Evolutionary conservation across 1,140 invertebrate species (phyloP).

Genomic region (Drosophila orena): DNA sequence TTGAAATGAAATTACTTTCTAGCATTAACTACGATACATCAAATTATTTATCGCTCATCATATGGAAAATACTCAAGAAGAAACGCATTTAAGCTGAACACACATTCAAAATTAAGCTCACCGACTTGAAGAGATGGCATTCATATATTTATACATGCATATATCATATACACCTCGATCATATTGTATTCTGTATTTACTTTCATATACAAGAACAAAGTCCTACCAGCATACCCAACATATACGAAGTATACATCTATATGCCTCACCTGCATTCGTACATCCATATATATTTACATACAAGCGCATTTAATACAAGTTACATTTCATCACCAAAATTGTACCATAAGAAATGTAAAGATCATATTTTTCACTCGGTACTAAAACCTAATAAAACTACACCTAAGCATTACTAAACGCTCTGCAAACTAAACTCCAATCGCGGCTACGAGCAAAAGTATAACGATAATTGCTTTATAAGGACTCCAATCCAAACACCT

Average conservation of each 20-base stretch:
- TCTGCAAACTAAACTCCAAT: slow-evolving; percentile 57
- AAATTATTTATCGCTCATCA: slow-evolving; percentile 57
- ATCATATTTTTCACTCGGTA: slow-evolving; percentile 68
- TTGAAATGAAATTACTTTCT: slow-evolving; percentile 76
- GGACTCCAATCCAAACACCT: slow-evolving; percentile 32
- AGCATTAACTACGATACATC: slow-evolving; percentile 61
- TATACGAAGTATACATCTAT: slow-evolving; percentile 53
- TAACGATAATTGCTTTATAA: slow-evolving; percentile 62
- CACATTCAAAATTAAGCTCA: slow-evolving; percentile 78
- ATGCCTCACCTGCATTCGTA: slow-evolving; percentile 37
- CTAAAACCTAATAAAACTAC: slow-evolving; percentile 36
- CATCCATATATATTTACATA: slow-evolving; percentile 54
- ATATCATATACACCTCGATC: slow-evolving; percentile 54
- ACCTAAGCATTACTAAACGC: slow-evolving; percentile 29
- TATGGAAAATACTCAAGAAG: slow-evolving; percentile 41
- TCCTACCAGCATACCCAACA: slow-evolving; percentile 40
- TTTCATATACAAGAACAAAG: slow-evolving; percentile 57
- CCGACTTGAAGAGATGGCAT: slow-evolving; percentile 66
- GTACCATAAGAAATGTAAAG: slow-evolving; percentile 56
- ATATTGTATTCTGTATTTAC: slow-evolving; percentile 51
- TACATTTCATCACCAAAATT: slow-evolving; percentile 40
- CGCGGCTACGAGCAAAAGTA: slow-evolving; percentile 15
- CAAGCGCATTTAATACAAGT: slow-evolving; percentile 46
- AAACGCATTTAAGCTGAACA: slow-evolving; percentile 54
- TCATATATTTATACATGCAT: slow-evolving; percentile 62